Evolutionary conservation across 2,113 vertebrate species (phyloP).

Genomic region (Osmerus eperlanus): DNA sequence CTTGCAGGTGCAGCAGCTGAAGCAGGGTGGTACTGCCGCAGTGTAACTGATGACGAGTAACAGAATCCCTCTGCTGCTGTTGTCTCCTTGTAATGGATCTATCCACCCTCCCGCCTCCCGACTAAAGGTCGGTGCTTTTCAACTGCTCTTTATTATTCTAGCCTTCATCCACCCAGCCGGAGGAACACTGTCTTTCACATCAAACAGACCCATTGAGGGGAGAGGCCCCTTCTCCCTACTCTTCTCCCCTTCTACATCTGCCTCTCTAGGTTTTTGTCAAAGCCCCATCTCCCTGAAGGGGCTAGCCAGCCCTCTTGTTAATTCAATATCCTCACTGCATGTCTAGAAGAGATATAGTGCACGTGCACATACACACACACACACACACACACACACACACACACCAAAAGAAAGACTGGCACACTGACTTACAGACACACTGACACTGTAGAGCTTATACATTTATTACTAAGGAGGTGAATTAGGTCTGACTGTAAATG

Average conservation of each 20-base stretch:
- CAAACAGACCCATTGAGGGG: conserved; percentile 23
- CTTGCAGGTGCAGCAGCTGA: too few relatives aligned
- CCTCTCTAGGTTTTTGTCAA: conserved; percentile 28
- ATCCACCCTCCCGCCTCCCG: not conserved
- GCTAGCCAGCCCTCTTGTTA: conserved; percentile 12
- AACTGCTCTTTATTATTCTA: conserved; percentile 23
- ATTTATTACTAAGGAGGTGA: conserved; percentile 48
- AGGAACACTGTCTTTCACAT: conserved; percentile 14
- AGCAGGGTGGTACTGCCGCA: too few relatives aligned
- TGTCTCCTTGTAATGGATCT: not conserved
- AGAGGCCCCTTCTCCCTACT: conserved; percentile 12
- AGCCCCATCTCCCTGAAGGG: conserved; percentile 2
- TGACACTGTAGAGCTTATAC: not conserved
- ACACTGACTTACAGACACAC: conserved; percentile 4
- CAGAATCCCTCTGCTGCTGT: too few relatives aligned
- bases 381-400: not conserved
- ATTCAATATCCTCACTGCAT: conserved; percentile 26
- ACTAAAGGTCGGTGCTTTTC: conserved; percentile 6
- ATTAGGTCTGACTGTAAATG: conserved; percentile 49
- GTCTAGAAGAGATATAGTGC: not conserved
- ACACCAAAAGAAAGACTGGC: conserved; percentile 5
- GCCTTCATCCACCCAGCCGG: conserved; percentile 17
- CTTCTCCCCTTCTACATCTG: conserved; percentile 21
- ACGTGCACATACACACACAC: conserved; percentile 19
- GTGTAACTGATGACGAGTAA: too few relatives aligned